Evolutionary conservation across 1,140 invertebrate genomes (phyloP).

Genomic region (Ceratoteleas bidentatus): DNA sequence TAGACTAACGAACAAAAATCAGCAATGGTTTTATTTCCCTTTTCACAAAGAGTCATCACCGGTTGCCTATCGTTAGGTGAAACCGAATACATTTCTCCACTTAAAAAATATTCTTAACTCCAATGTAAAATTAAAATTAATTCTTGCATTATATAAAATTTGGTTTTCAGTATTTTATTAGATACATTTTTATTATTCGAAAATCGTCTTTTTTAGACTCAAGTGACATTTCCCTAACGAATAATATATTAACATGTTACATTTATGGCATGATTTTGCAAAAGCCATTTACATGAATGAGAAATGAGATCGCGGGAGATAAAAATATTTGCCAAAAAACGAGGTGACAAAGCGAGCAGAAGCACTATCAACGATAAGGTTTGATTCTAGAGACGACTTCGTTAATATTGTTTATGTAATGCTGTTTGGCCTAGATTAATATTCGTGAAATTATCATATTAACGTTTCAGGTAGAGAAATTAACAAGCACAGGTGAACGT

Average conservation of each 20-base stretch:
- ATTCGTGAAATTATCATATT: constrained; percentile 29
- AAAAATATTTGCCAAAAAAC: constrained; percentile 40
- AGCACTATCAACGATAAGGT: constrained; percentile 48
- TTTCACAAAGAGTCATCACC: too few relatives aligned
- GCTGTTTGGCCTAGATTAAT: constrained; percentile 32
- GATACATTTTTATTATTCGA: background rate
- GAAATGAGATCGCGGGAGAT: constrained; percentile 7
- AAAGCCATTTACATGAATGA: background rate
- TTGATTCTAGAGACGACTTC: constrained; percentile 9
- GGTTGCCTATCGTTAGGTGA: too few relatives aligned
- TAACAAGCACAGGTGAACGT: background rate
- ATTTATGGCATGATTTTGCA: background rate
- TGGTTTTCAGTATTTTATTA: too few relatives aligned
- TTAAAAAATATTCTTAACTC: too few relatives aligned
- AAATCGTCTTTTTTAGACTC: background rate
- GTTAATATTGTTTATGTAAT: constrained; percentile 45
- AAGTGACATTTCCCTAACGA: too few relatives aligned
- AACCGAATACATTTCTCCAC: too few relatives aligned
- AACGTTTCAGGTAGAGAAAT: background rate
- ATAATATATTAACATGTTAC: constrained; percentile 1
- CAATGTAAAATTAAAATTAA: too few relatives aligned
- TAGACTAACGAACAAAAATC: too few relatives aligned
- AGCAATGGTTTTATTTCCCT: too few relatives aligned
- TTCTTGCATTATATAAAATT: too few relatives aligned
- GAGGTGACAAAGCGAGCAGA: background rate